phyloP scores from a whole-genome alignment of 2,888 invertebrate species.

The Drosophila mulleri region DNA sequence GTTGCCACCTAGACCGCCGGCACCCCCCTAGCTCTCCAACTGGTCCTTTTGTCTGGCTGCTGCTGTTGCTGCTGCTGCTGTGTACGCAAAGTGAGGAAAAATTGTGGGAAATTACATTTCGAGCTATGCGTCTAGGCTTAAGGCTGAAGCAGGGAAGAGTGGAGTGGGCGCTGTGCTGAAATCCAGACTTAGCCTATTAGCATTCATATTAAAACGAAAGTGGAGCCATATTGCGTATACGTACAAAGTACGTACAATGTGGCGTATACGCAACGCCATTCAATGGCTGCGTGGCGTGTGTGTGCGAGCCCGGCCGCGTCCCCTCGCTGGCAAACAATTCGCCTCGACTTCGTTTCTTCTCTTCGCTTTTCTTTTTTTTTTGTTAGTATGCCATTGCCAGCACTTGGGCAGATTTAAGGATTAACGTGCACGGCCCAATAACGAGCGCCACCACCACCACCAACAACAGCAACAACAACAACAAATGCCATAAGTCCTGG shows the following conservation, averaged over 20 bases:
- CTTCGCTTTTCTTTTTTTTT: constrained; percentile 9
- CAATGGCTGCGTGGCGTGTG: constrained; percentile 26
- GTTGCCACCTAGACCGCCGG: constrained; percentile 11
- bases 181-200: constrained; percentile 81
- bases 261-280: constrained; percentile 62
- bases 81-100: constrained; percentile 80
- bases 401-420: constrained; percentile 81
- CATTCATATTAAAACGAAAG: constrained; percentile 81
- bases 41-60: constrained; percentile 61
- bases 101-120: constrained; percentile 81
- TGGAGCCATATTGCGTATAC: constrained; percentile 81
- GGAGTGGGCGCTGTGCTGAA: constrained; percentile 45
- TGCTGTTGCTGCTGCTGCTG: constrained; percentile 11
- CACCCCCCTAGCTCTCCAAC: constrained; percentile 2
- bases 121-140: constrained; percentile 47
- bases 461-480: constrained; percentile 22
- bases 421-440: constrained; percentile 77
- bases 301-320: constrained; percentile 12
- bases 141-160: background rate
- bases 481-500: constrained; percentile 63
- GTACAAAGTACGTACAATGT: constrained; percentile 46
- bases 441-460: constrained; percentile 32
- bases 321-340: constrained; percentile 65
- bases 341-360: constrained; percentile 20
- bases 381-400: constrained; percentile 45